Evolutionary conservation across 2,888 invertebrate species (phyloP).

Genomic region (Periphyllus acericola): DNA sequence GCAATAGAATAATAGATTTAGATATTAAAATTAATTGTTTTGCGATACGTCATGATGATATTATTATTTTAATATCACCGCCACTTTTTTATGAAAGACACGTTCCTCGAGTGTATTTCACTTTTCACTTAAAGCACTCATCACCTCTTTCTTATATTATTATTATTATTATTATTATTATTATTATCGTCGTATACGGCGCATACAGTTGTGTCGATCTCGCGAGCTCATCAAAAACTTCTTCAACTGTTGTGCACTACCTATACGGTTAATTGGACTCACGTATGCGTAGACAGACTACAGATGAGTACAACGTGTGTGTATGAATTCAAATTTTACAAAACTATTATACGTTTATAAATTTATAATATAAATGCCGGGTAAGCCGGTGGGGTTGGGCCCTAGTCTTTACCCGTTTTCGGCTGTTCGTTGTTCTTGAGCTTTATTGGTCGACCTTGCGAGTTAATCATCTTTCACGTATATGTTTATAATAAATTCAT

Average conservation of each 20-base stretch:
- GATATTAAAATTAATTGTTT: background rate
- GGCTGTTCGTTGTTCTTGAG: too few species aligned
- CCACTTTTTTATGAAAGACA: slow-evolving; percentile 8
- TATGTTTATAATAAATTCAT: background rate
- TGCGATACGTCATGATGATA: background rate
- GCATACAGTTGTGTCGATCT: background rate
- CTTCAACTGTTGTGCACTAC: background rate
- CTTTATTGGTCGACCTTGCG: background rate
- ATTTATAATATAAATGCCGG: background rate
- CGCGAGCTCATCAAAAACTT: background rate
- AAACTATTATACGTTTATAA: background rate
- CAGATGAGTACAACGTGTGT: background rate
- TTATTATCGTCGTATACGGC: background rate
- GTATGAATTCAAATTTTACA: background rate
- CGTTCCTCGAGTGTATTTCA: slow-evolving; percentile 13
- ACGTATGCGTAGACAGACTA: background rate
- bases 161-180: slow-evolving; percentile 12
- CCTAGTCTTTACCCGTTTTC: background rate
- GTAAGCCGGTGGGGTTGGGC: background rate
- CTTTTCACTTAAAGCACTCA: slow-evolving; percentile 15
- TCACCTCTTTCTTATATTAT: background rate
- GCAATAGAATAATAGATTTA: background rate
- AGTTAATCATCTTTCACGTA: background rate
- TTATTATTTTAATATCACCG: background rate
- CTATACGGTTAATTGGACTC: background rate